phyloP scores from a whole-genome alignment of 2,888 invertebrate species.

The Colostygia pectinataria region DNA sequence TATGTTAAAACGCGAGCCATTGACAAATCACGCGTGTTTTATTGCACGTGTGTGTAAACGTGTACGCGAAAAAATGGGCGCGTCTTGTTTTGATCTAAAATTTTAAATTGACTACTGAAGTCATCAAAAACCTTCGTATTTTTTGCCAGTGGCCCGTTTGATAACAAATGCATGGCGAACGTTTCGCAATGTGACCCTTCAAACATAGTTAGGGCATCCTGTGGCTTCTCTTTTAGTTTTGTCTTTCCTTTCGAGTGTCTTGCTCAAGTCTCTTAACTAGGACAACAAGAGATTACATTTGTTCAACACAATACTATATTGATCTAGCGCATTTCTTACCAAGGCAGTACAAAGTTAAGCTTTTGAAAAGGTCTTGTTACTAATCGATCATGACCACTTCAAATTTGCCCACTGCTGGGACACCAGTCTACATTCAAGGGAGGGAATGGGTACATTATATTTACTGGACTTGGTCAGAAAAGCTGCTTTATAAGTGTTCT shows the following conservation, averaged over 20 bases:
- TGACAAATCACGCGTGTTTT: conserved; percentile 38
- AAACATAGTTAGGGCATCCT: conserved; percentile 51
- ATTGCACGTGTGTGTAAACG: conserved; percentile 1
- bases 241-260: conserved; percentile 45
- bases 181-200: conserved; percentile 51
- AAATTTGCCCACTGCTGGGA: too few species aligned
- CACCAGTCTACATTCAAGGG: too few species aligned
- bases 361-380: too few species aligned
- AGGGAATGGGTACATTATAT: too few species aligned
- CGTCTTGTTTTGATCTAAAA: neutral
- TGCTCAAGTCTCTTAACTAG: conserved; percentile 21
- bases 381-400: too few species aligned
- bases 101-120: neutral
- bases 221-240: conserved; percentile 64
- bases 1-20: conserved; percentile 57
- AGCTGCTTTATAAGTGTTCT: conserved; percentile 11
- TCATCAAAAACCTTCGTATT: neutral
- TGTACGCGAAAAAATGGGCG: conserved; percentile 3
- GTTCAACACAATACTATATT: conserved; percentile 40
- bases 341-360: neutral
- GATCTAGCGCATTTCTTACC: conserved; percentile 13
- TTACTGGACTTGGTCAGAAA: conserved; percentile 4
- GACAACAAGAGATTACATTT: conserved; percentile 38
- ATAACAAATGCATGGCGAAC: conserved; percentile 60
- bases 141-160: conserved; percentile 54